These are phyloP conservation scores for Remorina albescens DNA, from an alignment of 2,797 vertebrate genomes.

Conservation along the genomic window DNA sequence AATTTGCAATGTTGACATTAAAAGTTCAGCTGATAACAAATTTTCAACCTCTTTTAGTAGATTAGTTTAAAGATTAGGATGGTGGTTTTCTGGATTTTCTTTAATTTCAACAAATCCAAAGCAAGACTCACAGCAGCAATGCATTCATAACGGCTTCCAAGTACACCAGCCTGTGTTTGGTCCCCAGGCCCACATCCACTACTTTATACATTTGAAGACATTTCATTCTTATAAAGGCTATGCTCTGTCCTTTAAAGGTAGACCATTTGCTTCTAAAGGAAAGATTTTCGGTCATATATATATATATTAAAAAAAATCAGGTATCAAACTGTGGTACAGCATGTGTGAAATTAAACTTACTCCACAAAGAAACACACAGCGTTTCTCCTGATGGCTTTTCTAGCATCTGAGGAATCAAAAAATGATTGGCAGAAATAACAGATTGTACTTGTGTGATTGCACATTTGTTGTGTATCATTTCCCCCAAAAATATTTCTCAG, in stretches of 20 bases:
- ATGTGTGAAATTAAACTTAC: too few species aligned
- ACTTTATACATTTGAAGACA: neutral
- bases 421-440: too few species aligned
- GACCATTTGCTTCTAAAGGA: neutral
- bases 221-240: neutral
- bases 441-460: too few species aligned
- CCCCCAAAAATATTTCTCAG: neutral
- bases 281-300: neutral
- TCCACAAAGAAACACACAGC: slow-evolving; percentile 4
- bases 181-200: neutral
- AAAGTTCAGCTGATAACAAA: slow-evolving; percentile 24
- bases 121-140: neutral
- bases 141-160: neutral
- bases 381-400: neutral
- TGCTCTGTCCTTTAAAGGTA: neutral
- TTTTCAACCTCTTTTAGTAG: neutral
- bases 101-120: slow-evolving; percentile 10
- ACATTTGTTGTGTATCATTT: neutral
- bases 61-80: neutral
- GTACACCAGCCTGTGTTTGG: neutral
- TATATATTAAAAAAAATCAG: neutral
- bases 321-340: neutral
- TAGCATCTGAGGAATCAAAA: slow-evolving; percentile 16
- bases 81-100: neutral
- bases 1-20: slow-evolving; percentile 1